Evolutionary conservation across 1,140 invertebrate species (phyloP), one percentile per base, ranked within the genome.

Genomic region (Philopotamus ludificatus): DNA sequence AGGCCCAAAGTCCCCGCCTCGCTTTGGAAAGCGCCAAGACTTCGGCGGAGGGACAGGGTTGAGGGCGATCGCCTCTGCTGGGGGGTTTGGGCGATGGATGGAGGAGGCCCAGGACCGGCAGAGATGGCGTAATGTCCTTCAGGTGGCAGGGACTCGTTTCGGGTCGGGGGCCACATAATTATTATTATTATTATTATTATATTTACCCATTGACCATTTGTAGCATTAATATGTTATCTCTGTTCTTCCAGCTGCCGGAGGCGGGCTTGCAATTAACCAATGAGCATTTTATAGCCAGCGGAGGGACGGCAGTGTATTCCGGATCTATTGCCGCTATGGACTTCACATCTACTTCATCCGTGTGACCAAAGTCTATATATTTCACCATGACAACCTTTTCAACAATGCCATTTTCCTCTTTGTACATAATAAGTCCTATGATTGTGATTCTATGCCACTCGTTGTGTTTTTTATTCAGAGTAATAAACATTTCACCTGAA

Each of bases 141-240:
- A n/a, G n/a, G n/a, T n/a, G n/a, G n/a, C n/a, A n/a, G n/a, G n/a
- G n/a, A n/a, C n/a, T n/a, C n/a, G n/a, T n/a, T n/a, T n/a, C n/a
- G n/a, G n/a, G n/a, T n/a, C n/a, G n/a, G n/a, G n/a, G n/a, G n/a
- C n/a, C n/a, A n/a, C n/a, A n/a, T n/a, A n/a, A n/a, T n/a, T 62
- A 15, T 57, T 39, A 42, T 39, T 8, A 39, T 8, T n/a, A 39
- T 8, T 8, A 8, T 8, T 8, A 39, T n/a, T 39, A n/a, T 39
- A 71, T 75, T 76, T 76, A 83, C 82, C 75, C 75, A 64, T 77
- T 73, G 22, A 76, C 74, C 16, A 80, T 78, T 9, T 78, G 74
- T 15, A 74, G 72, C 54, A 83, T 78, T 0, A 75, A 70, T 7
- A 74, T 55, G 1, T 73, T 73, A 20, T 81, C 78, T 8, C 77